A percentile compares a stretch with the other conserved stretches of the same genome.
Conservation (phyloP, 1,140 invertebrate species). For the Dendrolimus kikuchii region DNA sequence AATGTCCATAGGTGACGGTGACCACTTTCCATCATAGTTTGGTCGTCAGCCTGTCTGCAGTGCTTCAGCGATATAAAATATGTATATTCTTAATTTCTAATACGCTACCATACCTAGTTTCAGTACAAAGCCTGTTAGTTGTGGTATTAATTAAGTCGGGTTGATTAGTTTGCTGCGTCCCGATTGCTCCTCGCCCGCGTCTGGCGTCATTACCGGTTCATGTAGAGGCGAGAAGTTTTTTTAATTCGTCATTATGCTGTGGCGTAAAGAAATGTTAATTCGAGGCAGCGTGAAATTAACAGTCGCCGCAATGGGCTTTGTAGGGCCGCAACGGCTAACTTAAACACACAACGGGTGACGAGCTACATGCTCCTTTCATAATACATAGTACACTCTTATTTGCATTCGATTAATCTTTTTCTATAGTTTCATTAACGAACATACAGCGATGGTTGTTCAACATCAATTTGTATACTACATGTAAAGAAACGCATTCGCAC, state of each 20-base stretch:
- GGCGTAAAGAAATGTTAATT: conserved; percentile 74
- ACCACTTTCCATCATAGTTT: too few species aligned
- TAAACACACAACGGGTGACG: conserved; percentile 70
- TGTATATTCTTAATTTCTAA: not conserved
- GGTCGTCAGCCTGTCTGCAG: too few species aligned
- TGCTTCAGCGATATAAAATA: too few species aligned
- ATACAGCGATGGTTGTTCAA: conserved; percentile 38
- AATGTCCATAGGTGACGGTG: too few species aligned
- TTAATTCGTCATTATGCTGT: conserved; percentile 71
- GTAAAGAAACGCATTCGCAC: conserved; percentile 11
- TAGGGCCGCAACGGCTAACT: conserved; percentile 57
- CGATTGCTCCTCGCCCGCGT: conserved; percentile 31
- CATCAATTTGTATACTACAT: conserved; percentile 36
- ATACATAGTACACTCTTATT: conserved; percentile 49
- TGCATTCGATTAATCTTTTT: conserved; percentile 61
- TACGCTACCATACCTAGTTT: conserved; percentile 23
- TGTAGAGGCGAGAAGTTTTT: conserved; percentile 68
- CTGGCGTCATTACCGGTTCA: conserved; percentile 55
- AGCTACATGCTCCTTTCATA: conserved; percentile 49
- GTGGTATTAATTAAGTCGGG: conserved; percentile 65
- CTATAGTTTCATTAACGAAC: conserved; percentile 50
- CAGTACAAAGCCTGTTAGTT: conserved; percentile 64
- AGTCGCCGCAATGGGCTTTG: conserved; percentile 62
- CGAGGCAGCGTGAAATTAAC: conserved; percentile 72
- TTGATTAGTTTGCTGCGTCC: conserved; percentile 59